These are phyloP conservation scores for Pimpla rufipes DNA, from an alignment of 2,888 invertebrate species.

Conservation along the genomic window DNA sequence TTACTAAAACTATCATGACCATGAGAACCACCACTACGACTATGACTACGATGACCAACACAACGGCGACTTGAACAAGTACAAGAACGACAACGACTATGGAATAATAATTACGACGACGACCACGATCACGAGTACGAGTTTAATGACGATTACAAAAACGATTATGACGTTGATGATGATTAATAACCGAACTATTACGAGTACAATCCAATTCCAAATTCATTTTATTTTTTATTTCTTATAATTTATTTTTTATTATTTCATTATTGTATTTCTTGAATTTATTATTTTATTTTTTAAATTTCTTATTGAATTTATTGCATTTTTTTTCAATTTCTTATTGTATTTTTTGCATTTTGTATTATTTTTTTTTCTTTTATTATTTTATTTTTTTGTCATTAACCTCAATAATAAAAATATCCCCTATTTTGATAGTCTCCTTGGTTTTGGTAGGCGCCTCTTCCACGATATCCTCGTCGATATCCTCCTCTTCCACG, in stretches of 20 bases:
- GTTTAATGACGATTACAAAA: neutral
- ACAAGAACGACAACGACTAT: neutral
- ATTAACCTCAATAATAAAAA: neutral
- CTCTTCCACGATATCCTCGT: no score
- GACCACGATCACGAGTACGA: neutral
- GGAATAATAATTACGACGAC: neutral
- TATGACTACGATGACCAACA: neutral
- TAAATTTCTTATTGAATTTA: neutral
- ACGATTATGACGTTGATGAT: neutral
- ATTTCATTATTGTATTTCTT: conserved; percentile 2
- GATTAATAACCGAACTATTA: neutral
- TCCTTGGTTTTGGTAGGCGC: neutral
- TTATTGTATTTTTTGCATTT: conserved; percentile 1
- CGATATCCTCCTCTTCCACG: neutral
- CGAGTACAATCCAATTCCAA: conserved; percentile 1
- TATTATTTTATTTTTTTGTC: neutral
- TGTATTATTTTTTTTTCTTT: no score
- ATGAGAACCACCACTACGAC: neutral
- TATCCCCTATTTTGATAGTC: neutral
- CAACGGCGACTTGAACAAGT: neutral
- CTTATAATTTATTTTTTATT: neutral
- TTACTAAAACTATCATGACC: neutral
- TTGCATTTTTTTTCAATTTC: neutral
- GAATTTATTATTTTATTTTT: neutral
- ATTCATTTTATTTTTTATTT: neutral